phyloP scores from a whole-genome alignment of 2,888 invertebrate genomes.

The Theretra japonica region DNA sequence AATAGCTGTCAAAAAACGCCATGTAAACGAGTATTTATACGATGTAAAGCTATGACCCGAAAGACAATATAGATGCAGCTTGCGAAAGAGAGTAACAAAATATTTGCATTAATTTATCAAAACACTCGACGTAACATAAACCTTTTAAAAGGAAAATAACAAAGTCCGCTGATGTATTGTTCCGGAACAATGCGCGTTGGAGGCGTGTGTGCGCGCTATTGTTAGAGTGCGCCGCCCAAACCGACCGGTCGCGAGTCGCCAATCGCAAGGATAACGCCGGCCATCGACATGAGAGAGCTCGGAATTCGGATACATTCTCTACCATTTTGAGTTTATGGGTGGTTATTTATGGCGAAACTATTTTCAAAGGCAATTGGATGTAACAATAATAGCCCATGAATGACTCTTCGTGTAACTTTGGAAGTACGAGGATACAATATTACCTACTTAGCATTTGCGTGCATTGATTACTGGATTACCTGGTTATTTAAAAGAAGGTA shows the following conservation, averaged over 20 bases:
- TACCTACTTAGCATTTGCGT: no score
- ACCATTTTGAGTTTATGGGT: neutral
- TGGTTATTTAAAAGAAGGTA: no score
- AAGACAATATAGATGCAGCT: neutral
- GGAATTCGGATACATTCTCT: neutral
- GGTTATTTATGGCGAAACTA: neutral
- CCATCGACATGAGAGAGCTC: neutral
- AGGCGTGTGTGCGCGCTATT: constrained; percentile 56
- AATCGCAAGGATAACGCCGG: neutral
- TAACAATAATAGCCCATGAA: neutral
- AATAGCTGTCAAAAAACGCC: no score
- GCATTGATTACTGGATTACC: no score
- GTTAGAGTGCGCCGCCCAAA: constrained; percentile 69
- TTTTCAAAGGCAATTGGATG: no score
- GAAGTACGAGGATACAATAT: neutral
- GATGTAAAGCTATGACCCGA: neutral
- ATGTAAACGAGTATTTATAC: no score
- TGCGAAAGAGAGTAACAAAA: constrained; percentile 17
- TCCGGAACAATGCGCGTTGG: constrained; percentile 55
- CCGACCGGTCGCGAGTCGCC: constrained; percentile 68
- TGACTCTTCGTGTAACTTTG: neutral
- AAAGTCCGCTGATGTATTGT: constrained; percentile 48
- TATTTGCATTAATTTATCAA: constrained; percentile 31
- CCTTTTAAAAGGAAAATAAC: constrained; percentile 5
- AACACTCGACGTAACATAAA: constrained; percentile 32